Evolutionary conservation across 2,113 vertebrate species (phyloP), one percentile per base, ranked within the genome.

Genomic region (Hydropotes inermis): DNA sequence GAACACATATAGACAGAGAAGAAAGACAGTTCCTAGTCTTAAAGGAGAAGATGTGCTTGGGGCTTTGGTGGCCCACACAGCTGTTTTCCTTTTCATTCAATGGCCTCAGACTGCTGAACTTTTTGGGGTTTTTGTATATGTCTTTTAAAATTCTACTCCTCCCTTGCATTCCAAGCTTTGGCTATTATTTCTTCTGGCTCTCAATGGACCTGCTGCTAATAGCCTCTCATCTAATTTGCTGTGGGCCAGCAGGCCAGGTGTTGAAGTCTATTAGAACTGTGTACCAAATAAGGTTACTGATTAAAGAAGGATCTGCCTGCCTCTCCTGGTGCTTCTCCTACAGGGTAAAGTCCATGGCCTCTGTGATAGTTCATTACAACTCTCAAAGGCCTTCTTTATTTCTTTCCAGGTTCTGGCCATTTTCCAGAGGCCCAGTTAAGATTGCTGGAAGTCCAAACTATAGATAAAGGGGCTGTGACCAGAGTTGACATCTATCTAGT

Each of bases 231-330:
- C 61, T 96, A 95, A 97, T 97, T 97, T 96, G 55, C 84, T 96
- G 90, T 96, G 93, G 90, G 50, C 85, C 87, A 96, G 89, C 92
- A 97, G 96, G 90, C 74, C 79, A 97, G 58, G 96, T 96, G 97
- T 97, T 90, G 79, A 97, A 97, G 92, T 96, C 84, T 95, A 95
- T 94, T 96, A 96, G 74, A 92, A 95, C 33, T 50, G 50, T 94
- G 96, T 93, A 89, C 64, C 94, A 98, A 98, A 96, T 96, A 91
- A 98, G 58, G 92, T 96, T 97, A 97, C 95, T 95, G 90, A 96
- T 96, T 98, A 95, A 96, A 96, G 90, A 97, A 79, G 60, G 54
- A 81, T 86, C 92, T 90, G 64, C 76, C 45, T 89, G 84, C 61
- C 92, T 97, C 21, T 96, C 84, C 81, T 97, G 61, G 58, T 95